Evolutionary conservation across 2,113 vertebrate species (phyloP).

Genomic region (Cranoglanis bouderius): DNA sequence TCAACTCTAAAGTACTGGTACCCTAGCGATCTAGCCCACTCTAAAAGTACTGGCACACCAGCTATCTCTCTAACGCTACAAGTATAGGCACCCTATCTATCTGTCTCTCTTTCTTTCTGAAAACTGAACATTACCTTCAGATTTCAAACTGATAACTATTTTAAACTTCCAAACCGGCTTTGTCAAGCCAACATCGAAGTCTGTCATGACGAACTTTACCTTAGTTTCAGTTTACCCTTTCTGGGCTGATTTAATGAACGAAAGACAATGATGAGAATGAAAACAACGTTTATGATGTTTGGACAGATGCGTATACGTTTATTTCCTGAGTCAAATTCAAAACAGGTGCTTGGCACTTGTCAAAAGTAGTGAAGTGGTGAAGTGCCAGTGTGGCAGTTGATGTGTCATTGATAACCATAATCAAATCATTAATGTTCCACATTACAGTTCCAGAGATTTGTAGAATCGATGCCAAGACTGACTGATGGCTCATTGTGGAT

Average conservation of each 20-base stretch:
- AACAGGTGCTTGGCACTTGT: not conserved
- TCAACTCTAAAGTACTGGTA: too few species aligned
- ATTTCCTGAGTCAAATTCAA: not conserved
- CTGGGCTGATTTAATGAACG: not conserved
- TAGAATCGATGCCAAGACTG: not conserved
- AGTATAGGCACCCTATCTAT: too few species aligned
- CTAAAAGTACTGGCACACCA: too few species aligned
- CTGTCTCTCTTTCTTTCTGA: too few species aligned
- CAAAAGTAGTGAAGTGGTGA: not conserved
- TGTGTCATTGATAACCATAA: not conserved
- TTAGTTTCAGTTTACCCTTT: too few species aligned
- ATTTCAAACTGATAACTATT: too few species aligned
- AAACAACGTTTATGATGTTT: not conserved
- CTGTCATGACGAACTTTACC: too few species aligned
- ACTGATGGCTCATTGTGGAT: not conserved
- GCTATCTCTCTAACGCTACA: too few species aligned
- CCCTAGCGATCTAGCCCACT: too few species aligned
- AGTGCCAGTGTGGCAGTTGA: not conserved
- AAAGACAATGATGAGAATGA: not conserved
- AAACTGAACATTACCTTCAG: too few species aligned
- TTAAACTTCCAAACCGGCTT: too few species aligned
- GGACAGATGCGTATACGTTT: not conserved
- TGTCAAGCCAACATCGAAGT: too few species aligned
- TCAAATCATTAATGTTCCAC: not conserved
- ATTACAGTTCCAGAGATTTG: not conserved